phyloP scores from a whole-genome alignment of 2,888 invertebrate genomes.

The Synergus gifuensis region DNA sequence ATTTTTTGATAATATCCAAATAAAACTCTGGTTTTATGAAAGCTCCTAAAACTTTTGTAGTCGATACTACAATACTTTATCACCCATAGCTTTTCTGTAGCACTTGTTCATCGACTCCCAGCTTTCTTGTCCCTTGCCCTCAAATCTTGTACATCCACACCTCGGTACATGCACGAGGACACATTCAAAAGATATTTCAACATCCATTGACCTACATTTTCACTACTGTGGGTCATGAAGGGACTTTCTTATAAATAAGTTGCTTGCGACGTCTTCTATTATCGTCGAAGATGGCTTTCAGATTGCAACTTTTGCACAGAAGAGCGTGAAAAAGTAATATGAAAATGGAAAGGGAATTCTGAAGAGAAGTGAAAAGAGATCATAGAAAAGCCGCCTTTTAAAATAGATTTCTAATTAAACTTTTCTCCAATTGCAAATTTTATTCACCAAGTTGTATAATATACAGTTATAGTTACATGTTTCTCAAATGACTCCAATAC shows the following conservation, averaged over 20 bases:
- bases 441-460: background rate
- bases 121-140: background rate
- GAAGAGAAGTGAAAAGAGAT: conserved; percentile 17
- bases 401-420: background rate
- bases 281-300: conserved; percentile 33
- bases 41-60: background rate
- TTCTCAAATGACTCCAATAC: background rate
- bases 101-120: background rate
- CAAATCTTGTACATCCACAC: conserved; percentile 52
- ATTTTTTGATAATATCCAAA: background rate
- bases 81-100: background rate
- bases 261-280: conserved; percentile 51
- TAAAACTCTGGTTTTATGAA: background rate
- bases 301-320: conserved; percentile 23
- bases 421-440: background rate
- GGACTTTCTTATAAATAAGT: conserved; percentile 57
- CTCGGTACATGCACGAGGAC: conserved; percentile 48
- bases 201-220: conserved; percentile 60
- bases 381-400: background rate
- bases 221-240: conserved; percentile 33
- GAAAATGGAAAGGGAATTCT: conserved; percentile 6
- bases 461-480: background rate
- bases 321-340: background rate
- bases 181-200: conserved; percentile 57
- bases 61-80: background rate